Evolutionary conservation across 30 jellyfish, hydroid and myxozoan species (phyloP).

Genomic region (Pseudorhiza aurosa): DNA sequence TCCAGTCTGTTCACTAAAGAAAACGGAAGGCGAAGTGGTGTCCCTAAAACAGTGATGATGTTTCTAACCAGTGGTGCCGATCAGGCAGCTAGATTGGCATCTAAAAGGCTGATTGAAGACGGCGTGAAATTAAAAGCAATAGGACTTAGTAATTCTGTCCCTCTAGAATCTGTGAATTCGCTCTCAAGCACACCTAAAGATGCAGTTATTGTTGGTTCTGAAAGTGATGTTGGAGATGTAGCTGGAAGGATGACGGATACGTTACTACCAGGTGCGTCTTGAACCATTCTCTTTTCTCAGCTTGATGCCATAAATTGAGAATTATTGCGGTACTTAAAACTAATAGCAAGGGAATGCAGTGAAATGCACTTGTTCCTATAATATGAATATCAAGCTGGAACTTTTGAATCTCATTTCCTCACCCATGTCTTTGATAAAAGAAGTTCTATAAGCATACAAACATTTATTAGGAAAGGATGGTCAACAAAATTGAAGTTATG

Average conservation of each 20-base stretch:
- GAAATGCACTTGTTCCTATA: too few relatives aligned
- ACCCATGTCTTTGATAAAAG: too few relatives aligned
- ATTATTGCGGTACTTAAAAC: too few relatives aligned
- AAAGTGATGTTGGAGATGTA: not conserved
- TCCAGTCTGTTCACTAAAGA: not conserved
- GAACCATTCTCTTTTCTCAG: too few relatives aligned
- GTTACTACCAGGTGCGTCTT: conserved; percentile 17
- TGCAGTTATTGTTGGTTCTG: not conserved
- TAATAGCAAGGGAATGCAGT: too few relatives aligned
- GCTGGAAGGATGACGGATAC: not conserved
- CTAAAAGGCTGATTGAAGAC: not conserved
- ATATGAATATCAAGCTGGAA: too few relatives aligned
- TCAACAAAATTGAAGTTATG: too few relatives aligned
- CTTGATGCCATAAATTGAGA: too few relatives aligned
- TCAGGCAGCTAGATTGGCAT: conserved; percentile 24
- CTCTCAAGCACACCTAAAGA: not conserved
- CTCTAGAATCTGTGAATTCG: not conserved
- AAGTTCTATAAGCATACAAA: too few relatives aligned
- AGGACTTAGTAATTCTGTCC: not conserved
- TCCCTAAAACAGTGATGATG: conserved; percentile 22
- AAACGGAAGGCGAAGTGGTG: conserved; percentile 31
- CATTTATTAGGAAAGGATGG: too few relatives aligned
- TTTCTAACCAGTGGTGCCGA: conserved; percentile 21
- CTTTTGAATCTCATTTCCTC: too few relatives aligned
- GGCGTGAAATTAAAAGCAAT: conserved; percentile 20